Percentiles rank a stretch among this genome's conserved stretches.
These are phyloP conservation scores for Coptotermes formosanus DNA, from an alignment of 1,140 invertebrate species.

Conservation along the genomic window DNA sequence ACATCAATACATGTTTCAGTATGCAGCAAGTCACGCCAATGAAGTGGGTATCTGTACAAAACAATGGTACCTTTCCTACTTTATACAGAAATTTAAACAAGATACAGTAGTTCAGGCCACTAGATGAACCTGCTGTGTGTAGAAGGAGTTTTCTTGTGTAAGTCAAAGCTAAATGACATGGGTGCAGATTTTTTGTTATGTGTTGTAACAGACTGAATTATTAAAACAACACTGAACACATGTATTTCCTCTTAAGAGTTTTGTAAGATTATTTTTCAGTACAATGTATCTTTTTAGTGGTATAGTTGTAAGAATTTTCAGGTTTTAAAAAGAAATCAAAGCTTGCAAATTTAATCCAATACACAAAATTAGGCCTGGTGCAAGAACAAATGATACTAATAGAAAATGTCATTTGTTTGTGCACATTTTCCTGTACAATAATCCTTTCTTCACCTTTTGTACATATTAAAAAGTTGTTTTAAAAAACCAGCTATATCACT, in stretches of 20 bases:
- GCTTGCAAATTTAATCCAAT: not conserved
- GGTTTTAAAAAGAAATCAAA: not conserved
- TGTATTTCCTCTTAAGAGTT: not conserved
- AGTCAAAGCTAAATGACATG: too few species aligned
- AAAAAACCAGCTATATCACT: constrained; percentile 32
- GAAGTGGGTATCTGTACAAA: too few species aligned
- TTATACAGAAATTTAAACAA: too few species aligned
- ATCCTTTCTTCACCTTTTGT: not conserved
- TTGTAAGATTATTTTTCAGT: not conserved
- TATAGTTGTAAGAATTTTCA: not conserved
- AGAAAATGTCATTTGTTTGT: not conserved
- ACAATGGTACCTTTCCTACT: too few species aligned
- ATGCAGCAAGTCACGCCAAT: too few species aligned
- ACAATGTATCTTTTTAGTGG: not conserved
- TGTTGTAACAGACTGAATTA: too few species aligned
- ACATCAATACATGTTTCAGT: too few species aligned
- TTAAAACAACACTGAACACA: not conserved
- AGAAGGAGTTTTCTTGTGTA: too few species aligned
- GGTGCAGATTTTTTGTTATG: too few species aligned
- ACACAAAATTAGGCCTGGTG: not conserved
- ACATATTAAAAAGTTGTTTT: constrained; percentile 16
- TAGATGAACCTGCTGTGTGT: too few species aligned
- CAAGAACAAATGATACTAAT: not conserved
- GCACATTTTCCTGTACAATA: not conserved
- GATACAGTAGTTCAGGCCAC: too few species aligned